Conservation (phyloP, 2,113 vertebrate genomes). For the Pelvicachromis taeniatus region DNA sequence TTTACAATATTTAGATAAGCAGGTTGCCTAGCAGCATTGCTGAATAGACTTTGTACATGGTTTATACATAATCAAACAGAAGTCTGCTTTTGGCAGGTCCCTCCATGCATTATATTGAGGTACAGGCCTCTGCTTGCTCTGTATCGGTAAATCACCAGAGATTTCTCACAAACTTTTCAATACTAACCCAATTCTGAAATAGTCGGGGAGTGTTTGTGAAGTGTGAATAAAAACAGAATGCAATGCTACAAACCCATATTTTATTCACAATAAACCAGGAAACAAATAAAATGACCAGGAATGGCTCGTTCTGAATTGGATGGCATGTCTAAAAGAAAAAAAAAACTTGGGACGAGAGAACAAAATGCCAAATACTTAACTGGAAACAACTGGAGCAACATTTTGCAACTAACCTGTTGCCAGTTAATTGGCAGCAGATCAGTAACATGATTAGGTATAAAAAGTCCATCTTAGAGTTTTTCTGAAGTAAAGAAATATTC, state of each 20-base stretch:
- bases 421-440: not conserved
- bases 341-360: not conserved
- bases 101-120: slow-evolving; percentile 4
- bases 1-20: slow-evolving; percentile 73
- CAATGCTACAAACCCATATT: not conserved
- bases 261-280: not conserved
- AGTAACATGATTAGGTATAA: not conserved
- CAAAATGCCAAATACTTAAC: not conserved
- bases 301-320: not conserved
- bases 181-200: not conserved
- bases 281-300: rapidly evolving
- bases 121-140: slow-evolving; percentile 24
- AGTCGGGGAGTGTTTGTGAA: not conserved
- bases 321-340: not conserved
- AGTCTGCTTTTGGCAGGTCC: slow-evolving; percentile 9
- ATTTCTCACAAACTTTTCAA: not conserved
- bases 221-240: not conserved
- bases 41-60: slow-evolving; percentile 51
- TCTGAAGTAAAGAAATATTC: not conserved
- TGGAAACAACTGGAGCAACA: not conserved
- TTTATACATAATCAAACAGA: slow-evolving; percentile 48
- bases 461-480: not conserved
- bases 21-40: slow-evolving; percentile 46
- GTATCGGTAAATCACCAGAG: not conserved
- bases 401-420: not conserved